These are phyloP conservation scores for Alosa sapidissima DNA, from an alignment of 2,797 vertebrate species.

Conservation along the genomic window DNA sequence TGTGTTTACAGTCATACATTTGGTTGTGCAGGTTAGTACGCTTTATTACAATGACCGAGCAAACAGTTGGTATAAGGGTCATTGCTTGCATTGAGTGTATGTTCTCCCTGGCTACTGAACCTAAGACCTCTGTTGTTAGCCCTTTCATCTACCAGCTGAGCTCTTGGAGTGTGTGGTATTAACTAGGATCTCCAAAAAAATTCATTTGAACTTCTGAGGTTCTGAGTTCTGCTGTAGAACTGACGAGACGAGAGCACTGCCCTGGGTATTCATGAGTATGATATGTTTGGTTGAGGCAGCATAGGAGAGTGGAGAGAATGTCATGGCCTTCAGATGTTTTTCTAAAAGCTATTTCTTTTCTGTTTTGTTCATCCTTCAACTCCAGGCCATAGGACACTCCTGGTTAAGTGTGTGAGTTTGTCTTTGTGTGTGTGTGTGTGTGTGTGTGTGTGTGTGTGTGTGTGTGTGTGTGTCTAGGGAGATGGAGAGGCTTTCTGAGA, in stretches of 20 bases:
- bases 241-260: too few species aligned
- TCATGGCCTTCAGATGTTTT: not conserved
- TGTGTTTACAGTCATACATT: too few species aligned
- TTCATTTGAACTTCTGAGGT: not conserved
- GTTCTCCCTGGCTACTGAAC: not conserved
- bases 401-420: not conserved
- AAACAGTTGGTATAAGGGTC: too few species aligned
- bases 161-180: not conserved
- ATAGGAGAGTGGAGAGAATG: not conserved
- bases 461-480: not conserved
- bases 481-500: not conserved
- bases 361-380: not conserved
- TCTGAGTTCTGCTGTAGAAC: too few species aligned
- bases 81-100: not conserved
- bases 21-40: too few species aligned
- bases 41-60: too few species aligned
- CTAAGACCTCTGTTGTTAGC: not conserved
- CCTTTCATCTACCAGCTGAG: not conserved
- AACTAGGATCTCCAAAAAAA: not conserved
- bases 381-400: too few species aligned
- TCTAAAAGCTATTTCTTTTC: not conserved
- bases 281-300: not conserved
- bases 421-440: not conserved
- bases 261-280: not conserved
- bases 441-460: not conserved